Evolutionary conservation across 2,113 vertebrate species (phyloP), one percentile per base, ranked within the genome.

Genomic region (Cochlearius cochlearius): DNA sequence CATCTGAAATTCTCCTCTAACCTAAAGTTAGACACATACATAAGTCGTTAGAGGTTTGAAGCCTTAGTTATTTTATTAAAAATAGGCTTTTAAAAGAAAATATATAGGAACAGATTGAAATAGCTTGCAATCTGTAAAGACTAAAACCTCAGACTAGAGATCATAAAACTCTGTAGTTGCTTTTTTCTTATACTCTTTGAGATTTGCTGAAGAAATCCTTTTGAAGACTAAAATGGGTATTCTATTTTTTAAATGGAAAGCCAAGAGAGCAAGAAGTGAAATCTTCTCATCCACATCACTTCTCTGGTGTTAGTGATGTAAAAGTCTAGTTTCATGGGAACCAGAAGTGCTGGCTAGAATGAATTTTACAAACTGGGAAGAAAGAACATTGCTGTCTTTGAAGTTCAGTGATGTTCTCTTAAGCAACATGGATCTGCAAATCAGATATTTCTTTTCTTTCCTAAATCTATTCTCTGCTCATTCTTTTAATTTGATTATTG

Each of bases 381-480:
- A 92, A 71, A 73, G 83, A 73, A 36, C 23, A 21, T 71, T 77
- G 88, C 79, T 84, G 66, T 41, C 85, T 94, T 86, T 88, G 95
- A 91, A 78, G 50, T 71, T 83, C 72, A 86, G 47, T 19, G 29
- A 75, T 80, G 67, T 95, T 89, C 85, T 47, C 36, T 64, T 75
- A 91, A 95, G 41, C 56, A 91, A 77, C 30, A 43, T 8, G 53
- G 64, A 80, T n/a, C 86, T 69, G 52, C 83, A 95, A 84, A 80
- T 69, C 66, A 38, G 53, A 41, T 34, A 39, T 77, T 96, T 73
- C 32, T 89, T 94, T 76, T 75, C 75, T 92, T 78, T 88, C 80
- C 76, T 45, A 32, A 91, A 91, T 75, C 36, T 88, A 80, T 56
- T 86, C 81, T 85, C 81, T 90, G 82, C 86, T 95, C 92, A 66